Evolutionary conservation across 2,888 invertebrate genomes (phyloP).

Genomic region (Oithona nana): DNA sequence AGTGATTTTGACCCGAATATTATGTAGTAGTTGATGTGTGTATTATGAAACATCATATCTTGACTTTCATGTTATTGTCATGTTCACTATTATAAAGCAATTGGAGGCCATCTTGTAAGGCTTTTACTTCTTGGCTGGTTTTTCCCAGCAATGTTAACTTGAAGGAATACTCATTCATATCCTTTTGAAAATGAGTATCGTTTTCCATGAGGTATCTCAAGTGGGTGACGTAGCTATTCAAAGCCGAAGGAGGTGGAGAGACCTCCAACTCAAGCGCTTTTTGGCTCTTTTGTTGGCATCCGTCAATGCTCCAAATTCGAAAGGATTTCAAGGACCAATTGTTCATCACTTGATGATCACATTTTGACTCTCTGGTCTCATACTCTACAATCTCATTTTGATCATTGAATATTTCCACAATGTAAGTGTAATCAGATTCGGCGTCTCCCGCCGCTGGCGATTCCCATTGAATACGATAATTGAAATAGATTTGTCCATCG

Average conservation of each 20-base stretch:
- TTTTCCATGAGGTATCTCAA: background rate
- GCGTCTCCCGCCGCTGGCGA: no score
- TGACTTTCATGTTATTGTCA: no score
- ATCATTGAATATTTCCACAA: no score
- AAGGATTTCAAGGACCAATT: no score
- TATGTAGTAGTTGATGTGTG: no score
- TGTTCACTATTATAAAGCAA: no score
- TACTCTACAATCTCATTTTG: no score
- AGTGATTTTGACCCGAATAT: no score
- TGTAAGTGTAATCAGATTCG: background rate
- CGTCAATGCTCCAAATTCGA: background rate
- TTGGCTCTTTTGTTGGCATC: background rate
- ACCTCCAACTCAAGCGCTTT: background rate
- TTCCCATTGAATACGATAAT: background rate
- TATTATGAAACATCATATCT: no score
- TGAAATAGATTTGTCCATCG: background rate
- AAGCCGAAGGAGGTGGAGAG: background rate
- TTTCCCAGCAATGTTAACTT: background rate
- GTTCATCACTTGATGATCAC: no score
- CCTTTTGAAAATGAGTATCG: background rate
- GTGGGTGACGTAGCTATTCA: background rate
- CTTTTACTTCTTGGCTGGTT: background rate
- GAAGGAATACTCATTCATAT: background rate
- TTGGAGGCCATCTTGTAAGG: background rate
- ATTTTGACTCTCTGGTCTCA: no score